Percentiles rank a stretch among this genome's conserved stretches.
Evolutionary conservation across 2,113 vertebrate species (phyloP).

Genomic region (Jaculus jaculus): DNA sequence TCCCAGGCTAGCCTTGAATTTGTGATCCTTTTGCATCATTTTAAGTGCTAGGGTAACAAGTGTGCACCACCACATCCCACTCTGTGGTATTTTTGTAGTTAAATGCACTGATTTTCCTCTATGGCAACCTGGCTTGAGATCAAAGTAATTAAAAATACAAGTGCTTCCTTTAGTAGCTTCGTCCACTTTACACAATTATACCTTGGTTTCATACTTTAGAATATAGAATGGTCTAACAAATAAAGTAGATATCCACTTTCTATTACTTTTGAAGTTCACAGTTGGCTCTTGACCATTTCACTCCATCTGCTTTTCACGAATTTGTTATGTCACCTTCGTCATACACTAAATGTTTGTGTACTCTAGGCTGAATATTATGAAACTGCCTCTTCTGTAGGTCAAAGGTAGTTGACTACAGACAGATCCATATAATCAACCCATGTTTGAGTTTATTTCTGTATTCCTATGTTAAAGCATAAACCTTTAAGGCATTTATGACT

Average conservation of each 20-base stretch:
- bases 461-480: slow-evolving; percentile 24
- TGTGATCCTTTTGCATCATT: not conserved
- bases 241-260: not conserved
- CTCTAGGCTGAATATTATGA: not conserved
- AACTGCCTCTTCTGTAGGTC: not conserved
- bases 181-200: not conserved
- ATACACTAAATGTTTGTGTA: too few species aligned
- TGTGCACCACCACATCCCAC: too few species aligned
- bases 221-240: not conserved
- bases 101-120: not conserved
- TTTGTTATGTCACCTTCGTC: not conserved
- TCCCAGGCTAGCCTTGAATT: not conserved
- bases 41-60: not conserved
- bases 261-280: not conserved
- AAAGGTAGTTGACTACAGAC: not conserved
- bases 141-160: slow-evolving; percentile 26
- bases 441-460: not conserved
- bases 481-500: not conserved
- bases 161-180: not conserved
- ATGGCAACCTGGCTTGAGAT: not conserved
- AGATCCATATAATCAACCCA: not conserved
- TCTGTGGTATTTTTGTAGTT: not conserved
- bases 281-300: not conserved
- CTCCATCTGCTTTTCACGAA: not conserved
- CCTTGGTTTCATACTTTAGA: not conserved